Base-by-base conservation (phyloP, 2,888 invertebrate species). In the Drosophila multiciliata region DNA sequence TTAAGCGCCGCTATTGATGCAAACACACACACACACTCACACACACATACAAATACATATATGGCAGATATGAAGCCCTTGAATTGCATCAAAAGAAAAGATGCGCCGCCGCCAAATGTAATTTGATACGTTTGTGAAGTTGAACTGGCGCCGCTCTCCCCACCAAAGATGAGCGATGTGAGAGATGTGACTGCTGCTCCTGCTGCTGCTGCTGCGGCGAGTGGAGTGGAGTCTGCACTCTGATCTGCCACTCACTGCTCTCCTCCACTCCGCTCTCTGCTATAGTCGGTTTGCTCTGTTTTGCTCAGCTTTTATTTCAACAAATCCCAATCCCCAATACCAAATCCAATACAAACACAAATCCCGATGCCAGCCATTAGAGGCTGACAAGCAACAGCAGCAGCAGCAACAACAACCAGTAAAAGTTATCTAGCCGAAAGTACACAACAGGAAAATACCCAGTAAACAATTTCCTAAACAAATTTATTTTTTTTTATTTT, bases 81-180 rank as follows among this genome's bases (percentile, higher is more conserved):
- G 57, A 29, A 42, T 57, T 65, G 84, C 83, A 82, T 83, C 87
- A 83, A 83, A 83, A 87, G 85, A 55, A 48, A 75, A 65, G 45
- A 29, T 55, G 35, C 67, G 57, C 45, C 52, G 54, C 72, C 81
- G 78, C 75, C 80, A 77, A 75, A 73, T 78, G 87, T 80, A 89
- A 87, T 80, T 72, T 69, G 77, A 87, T 87, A 89, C 70, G 75
- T 76, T 82, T 87, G 84, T 74, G 68, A 63, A 66, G 65, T 35
- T 73, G 65, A 66, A 72, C 67, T 83, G 89, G 87, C 85, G 87
- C 89, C 87, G 83, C 71, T 72, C 64, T 53, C 66, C 67, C 45
- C 61, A 60, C 62, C 66, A 68, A 65, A 59, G 75, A 75, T 69
- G 79, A 71, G 79, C 73, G 42, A 57, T 50, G 69, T 63, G 42